These are phyloP conservation scores for Mormyrus proboscirostris DNA, from an alignment of 2,797 vertebrate species.

Conservation along the genomic window DNA sequence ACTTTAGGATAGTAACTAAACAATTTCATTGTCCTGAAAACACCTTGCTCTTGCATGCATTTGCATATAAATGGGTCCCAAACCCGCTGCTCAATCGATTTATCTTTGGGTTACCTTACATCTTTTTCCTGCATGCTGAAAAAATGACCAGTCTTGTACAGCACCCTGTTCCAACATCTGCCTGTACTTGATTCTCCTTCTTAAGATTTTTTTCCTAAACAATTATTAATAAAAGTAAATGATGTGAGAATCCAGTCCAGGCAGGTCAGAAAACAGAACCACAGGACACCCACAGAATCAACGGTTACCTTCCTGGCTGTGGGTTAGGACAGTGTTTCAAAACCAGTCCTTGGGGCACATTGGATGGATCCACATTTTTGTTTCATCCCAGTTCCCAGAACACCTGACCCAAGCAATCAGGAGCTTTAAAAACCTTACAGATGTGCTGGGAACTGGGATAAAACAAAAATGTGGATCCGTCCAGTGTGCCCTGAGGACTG, in stretches of 20 bases:
- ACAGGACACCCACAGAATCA: not conserved
- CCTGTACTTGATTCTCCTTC: not conserved
- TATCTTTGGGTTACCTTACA: not conserved
- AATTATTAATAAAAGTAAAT: not conserved
- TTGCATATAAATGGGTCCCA: not conserved
- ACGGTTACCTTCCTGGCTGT: not conserved
- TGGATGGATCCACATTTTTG: not conserved
- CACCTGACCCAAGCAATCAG: not conserved
- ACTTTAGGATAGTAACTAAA: not conserved
- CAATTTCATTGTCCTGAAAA: not conserved
- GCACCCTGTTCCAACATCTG: not conserved
- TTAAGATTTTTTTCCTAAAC: not conserved
- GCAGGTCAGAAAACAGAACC: not conserved
- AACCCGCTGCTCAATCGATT: not conserved
- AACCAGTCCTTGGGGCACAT: not conserved
- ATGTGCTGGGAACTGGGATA: not conserved
- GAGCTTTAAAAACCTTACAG: not conserved
- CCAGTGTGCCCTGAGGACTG: not conserved
- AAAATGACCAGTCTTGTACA: not conserved
- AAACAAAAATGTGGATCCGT: not conserved
- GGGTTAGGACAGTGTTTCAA: not conserved
- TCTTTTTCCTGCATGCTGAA: not conserved
- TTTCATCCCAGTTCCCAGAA: not conserved
- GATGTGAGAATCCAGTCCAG: not conserved
- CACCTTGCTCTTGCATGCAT: not conserved